Evolutionary conservation across 2,888 invertebrate species (phyloP), one percentile per base, ranked within the genome.

Genomic region (Dryadula phaetusa): DNA sequence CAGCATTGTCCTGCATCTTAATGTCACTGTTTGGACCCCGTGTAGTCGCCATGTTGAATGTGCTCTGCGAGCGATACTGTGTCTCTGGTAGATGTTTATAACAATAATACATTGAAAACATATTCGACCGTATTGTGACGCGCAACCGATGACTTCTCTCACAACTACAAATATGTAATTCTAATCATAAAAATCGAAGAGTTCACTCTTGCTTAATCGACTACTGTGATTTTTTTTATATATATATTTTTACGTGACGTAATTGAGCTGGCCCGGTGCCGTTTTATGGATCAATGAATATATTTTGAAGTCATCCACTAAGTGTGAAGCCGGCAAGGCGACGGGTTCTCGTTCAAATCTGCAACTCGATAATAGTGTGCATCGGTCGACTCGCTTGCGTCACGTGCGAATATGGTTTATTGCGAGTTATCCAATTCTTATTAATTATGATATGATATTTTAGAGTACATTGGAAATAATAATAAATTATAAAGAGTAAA

Each of bases 211-310:
- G 2, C 25, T n/a, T 7, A n/a, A 7, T n/a, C 1, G n/a, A n/a
- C 25, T 44, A 2, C 18, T 28, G 25, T 28, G 6, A 8, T 28
- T 28, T 28, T 3, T n/a, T n/a, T 46, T 6, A 8, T 25, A n/a
- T 49, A n/a, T 25, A 46, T n/a, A n/a, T n/a, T n/a, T 47, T 47
- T 47, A 22, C 47, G 47, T 47, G 47, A 47, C 22, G n/a, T 25
- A 49, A 12, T n/a, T 49, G 25, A 22, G 49, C 7, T 25, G 7
- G 25, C 49, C n/a, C n/a, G n/a, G n/a, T n/a, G n/a, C n/a, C n/a
- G n/a, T n/a, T n/a, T n/a, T n/a, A n/a, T n/a, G n/a, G n/a, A n/a
- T n/a, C n/a, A n/a, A n/a, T n/a, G n/a, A n/a, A n/a, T n/a, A n/a
- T n/a, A n/a, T 28, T 28, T 28, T 28, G 6, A 28, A 28, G 28